Conservation (phyloP, 2,113 vertebrate species). For the Orthonyx spaldingii region DNA sequence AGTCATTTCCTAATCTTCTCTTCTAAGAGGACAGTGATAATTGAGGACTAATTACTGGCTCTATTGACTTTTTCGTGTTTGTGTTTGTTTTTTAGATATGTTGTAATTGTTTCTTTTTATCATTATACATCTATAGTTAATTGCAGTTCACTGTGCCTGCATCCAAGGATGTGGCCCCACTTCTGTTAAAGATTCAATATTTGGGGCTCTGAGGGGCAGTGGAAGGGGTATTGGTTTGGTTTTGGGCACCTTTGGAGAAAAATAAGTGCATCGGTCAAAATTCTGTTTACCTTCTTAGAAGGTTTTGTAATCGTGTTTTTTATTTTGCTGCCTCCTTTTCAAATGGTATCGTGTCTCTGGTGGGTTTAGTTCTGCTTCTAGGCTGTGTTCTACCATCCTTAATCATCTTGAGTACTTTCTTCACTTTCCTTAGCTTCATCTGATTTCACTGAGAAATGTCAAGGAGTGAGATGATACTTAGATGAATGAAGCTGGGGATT, state of each 20-base stretch:
- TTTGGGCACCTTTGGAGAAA: not conserved
- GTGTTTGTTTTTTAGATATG: not conserved
- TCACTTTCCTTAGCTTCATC: not conserved
- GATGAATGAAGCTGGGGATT: not conserved
- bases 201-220: not conserved
- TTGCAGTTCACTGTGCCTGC: not conserved
- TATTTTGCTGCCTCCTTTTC: not conserved
- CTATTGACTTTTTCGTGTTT: not conserved
- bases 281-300: not conserved
- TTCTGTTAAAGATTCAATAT: not conserved
- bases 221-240: not conserved
- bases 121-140: not conserved
- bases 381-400: not conserved
- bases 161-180: not conserved
- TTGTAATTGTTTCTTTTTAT: not conserved
- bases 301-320: not conserved
- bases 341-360: not conserved
- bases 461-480: not conserved
- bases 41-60: not conserved
- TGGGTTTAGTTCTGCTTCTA: not conserved
- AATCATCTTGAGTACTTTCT: not conserved
- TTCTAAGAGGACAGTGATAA: not conserved
- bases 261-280: not conserved
- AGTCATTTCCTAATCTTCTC: not conserved
- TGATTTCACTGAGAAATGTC: not conserved